Conservation (phyloP, 2,797 vertebrate species). For the Prunella strophiata region DNA sequence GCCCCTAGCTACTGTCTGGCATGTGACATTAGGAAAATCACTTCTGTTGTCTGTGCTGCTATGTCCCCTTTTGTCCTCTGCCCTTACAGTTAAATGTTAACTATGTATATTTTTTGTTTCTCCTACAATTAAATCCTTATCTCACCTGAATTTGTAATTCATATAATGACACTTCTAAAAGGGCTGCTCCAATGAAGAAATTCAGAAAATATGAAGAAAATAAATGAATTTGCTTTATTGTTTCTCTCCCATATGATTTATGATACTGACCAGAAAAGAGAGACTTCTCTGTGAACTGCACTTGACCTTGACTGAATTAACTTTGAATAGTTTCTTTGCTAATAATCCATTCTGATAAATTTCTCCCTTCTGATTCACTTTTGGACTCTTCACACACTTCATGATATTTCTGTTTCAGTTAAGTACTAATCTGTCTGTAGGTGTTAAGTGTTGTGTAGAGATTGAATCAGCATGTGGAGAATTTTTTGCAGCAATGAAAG, state of each 20-base stretch:
- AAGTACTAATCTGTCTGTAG: background rate
- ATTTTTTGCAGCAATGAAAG: background rate
- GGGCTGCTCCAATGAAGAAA: background rate
- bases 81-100: background rate
- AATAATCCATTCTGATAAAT: background rate
- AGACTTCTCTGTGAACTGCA: background rate
- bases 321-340: background rate
- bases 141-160: background rate
- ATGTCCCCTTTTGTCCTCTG: background rate
- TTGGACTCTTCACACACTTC: background rate
- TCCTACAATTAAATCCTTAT: background rate
- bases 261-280: background rate
- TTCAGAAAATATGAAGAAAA: background rate
- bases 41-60: background rate
- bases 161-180: background rate
- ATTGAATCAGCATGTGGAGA: background rate
- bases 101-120: background rate
- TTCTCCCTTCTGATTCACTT: background rate
- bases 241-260: background rate
- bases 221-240: background rate
- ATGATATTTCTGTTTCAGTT: background rate
- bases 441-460: background rate
- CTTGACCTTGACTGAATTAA: background rate
- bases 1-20: background rate
- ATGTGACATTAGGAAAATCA: background rate